These are phyloP conservation scores for Serranus cabrilla DNA, from an alignment of 2,797 vertebrate species.

Conservation along the genomic window DNA sequence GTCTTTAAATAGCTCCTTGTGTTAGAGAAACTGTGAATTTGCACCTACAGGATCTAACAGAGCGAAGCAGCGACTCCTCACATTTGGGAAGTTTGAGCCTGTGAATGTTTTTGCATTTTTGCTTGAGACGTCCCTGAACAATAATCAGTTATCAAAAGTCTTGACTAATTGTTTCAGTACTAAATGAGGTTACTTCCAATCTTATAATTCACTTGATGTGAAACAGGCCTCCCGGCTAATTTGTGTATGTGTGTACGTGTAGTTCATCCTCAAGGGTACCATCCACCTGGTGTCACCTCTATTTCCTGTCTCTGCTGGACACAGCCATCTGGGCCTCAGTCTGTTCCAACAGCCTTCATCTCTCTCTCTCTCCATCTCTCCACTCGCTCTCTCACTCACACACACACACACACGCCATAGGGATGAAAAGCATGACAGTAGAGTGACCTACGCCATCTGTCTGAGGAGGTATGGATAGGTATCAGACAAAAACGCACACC, in stretches of 20 bases:
- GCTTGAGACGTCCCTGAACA: background rate
- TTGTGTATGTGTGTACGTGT: conserved; percentile 28
- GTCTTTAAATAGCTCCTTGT: background rate
- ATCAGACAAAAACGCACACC: conserved; percentile 58
- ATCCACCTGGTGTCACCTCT: conserved; percentile 81
- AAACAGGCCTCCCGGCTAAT: conserved; percentile 13
- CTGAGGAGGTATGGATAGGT: conserved; percentile 54
- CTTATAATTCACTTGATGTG: conserved; percentile 23
- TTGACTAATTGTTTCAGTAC: background rate
- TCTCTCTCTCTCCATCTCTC: conserved; percentile 19
- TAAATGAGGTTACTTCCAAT: conserved; percentile 4
- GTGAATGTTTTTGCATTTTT: background rate
- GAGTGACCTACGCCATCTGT: conserved; percentile 74
- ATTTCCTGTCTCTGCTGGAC: conserved; percentile 79
- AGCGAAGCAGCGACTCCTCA: background rate
- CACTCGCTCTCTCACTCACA: background rate
- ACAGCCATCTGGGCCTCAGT: conserved; percentile 84
- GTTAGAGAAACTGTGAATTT: background rate
- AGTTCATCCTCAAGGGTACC: conserved; percentile 58
- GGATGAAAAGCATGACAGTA: conserved; percentile 59
- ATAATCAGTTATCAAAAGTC: background rate
- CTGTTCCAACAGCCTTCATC: conserved; percentile 78
- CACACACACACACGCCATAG: conserved; percentile 17
- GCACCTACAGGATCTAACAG: background rate
- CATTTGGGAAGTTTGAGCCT: background rate